Percentiles rank a stretch among this genome's conserved stretches.
phyloP scores from a whole-genome alignment of 1,140 invertebrate species.

The Augochlora pura region DNA sequence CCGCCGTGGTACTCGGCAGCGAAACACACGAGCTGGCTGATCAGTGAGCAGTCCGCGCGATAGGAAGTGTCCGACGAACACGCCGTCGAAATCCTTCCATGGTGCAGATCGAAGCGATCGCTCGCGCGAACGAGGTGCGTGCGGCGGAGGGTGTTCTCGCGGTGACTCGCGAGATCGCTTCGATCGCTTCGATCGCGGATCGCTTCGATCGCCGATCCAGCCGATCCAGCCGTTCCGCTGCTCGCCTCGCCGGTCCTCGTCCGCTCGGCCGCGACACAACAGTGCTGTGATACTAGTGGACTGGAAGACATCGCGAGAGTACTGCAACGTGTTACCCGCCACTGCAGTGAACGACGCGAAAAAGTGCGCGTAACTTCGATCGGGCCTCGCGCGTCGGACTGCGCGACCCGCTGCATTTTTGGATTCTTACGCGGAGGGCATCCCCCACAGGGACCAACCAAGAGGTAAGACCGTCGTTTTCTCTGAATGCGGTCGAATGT shows the following conservation, averaged over 20 bases:
- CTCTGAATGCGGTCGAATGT: no score
- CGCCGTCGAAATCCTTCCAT: slow-evolving; percentile 8
- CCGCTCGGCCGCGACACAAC: neutral
- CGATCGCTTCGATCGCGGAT: neutral
- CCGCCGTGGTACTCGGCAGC: neutral
- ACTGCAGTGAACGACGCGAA: slow-evolving; percentile 58
- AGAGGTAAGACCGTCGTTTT: neutral
- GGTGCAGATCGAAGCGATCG: slow-evolving; percentile 29
- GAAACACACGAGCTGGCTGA: neutral
- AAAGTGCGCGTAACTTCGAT: slow-evolving; percentile 55
- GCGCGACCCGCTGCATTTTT: neutral
- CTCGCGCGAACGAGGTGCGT: neutral
- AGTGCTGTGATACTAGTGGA: slow-evolving; percentile 24
- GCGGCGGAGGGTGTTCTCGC: slow-evolving; percentile 7
- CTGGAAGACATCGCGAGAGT: slow-evolving; percentile 20
- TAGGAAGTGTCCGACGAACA: neutral
- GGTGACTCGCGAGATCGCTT: neutral
- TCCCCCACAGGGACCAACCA: neutral
- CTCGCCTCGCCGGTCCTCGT: neutral
- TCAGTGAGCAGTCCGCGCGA: no score
- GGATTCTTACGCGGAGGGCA: slow-evolving; percentile 16
- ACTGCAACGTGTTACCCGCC: slow-evolving; percentile 53
- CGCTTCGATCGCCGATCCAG: neutral
- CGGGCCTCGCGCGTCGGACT: neutral
- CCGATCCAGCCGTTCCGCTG: neutral